These are phyloP conservation scores for Trimorus sp. DNA, from an alignment of 2,888 invertebrate species.

Conservation along the genomic window DNA sequence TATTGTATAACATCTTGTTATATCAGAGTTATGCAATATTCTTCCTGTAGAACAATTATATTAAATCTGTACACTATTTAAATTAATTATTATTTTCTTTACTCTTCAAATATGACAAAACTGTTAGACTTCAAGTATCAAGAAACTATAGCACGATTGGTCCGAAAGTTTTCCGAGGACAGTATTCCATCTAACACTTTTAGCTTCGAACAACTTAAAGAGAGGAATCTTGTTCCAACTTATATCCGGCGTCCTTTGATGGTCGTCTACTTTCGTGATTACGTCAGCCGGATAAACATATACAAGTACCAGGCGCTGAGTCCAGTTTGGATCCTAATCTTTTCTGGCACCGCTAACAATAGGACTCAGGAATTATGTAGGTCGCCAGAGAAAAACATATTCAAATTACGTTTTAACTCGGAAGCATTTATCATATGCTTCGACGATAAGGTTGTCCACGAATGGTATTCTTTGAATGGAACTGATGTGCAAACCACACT, in stretches of 20 bases:
- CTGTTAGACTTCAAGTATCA: too few species aligned
- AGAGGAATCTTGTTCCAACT: too few species aligned
- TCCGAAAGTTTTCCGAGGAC: too few species aligned
- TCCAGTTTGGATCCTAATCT: conserved; percentile 15
- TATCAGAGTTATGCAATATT: too few species aligned
- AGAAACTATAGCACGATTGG: too few species aligned
- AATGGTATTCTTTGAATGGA: conserved; percentile 16
- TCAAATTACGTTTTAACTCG: conserved; percentile 15
- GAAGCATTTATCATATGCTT: background rate
- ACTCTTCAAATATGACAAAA: too few species aligned
- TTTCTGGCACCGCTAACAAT: background rate
- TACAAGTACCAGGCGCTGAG: background rate
- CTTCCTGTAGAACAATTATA: too few species aligned
- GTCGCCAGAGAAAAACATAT: background rate
- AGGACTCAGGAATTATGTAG: background rate
- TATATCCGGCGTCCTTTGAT: background rate
- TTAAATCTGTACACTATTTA: too few species aligned
- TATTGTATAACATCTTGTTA: too few species aligned
- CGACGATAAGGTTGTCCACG: background rate
- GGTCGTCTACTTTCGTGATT: background rate
- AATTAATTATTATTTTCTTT: too few species aligned
- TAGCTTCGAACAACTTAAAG: too few species aligned
- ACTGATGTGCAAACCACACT: conserved; percentile 2
- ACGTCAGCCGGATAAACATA: background rate
- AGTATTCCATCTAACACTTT: too few species aligned